These are phyloP conservation scores for Nibea albiflora DNA, from an alignment of 2,113 vertebrate species.

Conservation along the genomic window DNA sequence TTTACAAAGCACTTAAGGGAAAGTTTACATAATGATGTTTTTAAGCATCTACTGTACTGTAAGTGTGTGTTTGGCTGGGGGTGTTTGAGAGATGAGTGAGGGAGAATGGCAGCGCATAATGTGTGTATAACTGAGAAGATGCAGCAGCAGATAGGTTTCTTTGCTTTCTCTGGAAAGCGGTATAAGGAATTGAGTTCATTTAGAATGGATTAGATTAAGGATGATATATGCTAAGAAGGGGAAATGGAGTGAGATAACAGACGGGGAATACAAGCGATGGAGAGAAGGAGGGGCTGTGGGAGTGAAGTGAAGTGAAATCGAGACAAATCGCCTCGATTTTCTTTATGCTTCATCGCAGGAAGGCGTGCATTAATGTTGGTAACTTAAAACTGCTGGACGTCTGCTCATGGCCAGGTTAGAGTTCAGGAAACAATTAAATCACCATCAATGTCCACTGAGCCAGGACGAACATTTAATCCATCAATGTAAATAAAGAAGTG, in stretches of 20 bases:
- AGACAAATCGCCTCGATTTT: slow-evolving; percentile 34
- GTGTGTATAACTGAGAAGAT: slow-evolving; percentile 26
- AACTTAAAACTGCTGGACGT: not conserved
- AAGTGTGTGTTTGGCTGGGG: slow-evolving; percentile 34
- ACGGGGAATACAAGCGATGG: slow-evolving; percentile 25
- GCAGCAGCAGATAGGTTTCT: slow-evolving; percentile 32
- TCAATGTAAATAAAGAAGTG: not conserved
- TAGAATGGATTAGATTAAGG: slow-evolving; percentile 35
- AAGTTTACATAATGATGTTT: slow-evolving; percentile 33
- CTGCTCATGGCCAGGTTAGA: not conserved
- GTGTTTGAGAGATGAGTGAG: slow-evolving; percentile 9
- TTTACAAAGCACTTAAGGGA: slow-evolving; percentile 8
- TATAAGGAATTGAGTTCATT: slow-evolving; percentile 47
- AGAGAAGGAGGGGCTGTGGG: slow-evolving; percentile 4
- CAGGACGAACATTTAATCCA: not conserved
- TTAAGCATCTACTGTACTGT: slow-evolving; percentile 4
- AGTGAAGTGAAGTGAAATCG: slow-evolving; percentile 29
- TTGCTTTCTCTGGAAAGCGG: slow-evolving; percentile 30
- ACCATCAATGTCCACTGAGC: not conserved
- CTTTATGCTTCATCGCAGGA: slow-evolving; percentile 2
- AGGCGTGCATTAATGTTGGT: not conserved
- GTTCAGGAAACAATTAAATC: not conserved
- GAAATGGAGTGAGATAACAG: slow-evolving; percentile 50
- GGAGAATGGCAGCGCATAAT: slow-evolving; percentile 15
- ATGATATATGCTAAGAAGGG: slow-evolving; percentile 28